These are phyloP conservation scores for Coccyzus lansbergi DNA, from an alignment of 2,797 vertebrate species.

Conservation along the genomic window DNA sequence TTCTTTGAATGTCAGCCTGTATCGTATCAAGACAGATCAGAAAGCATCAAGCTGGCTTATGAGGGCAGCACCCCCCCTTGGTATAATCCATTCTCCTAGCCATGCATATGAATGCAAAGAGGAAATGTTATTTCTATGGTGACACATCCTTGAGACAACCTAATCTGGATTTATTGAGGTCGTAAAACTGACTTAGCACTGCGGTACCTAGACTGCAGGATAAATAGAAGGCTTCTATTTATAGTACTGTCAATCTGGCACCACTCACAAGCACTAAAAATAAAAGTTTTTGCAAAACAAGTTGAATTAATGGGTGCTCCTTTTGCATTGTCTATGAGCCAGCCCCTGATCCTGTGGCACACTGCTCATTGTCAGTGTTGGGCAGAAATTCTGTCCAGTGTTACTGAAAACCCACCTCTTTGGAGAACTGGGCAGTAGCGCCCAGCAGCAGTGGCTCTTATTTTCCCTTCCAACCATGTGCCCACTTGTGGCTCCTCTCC, in stretches of 20 bases:
- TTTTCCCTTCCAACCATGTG: rapidly evolving
- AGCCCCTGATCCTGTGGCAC: background rate
- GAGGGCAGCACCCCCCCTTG: background rate
- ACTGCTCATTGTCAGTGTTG: rapidly evolving
- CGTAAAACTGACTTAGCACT: constrained; percentile 14
- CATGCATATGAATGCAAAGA: background rate
- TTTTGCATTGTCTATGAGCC: background rate
- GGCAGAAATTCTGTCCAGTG: background rate
- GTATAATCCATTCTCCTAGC: background rate
- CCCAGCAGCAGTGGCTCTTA: rapidly evolving
- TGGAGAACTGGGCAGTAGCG: rapidly evolving
- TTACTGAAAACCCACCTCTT: background rate
- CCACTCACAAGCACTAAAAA: background rate
- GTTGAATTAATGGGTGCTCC: background rate
- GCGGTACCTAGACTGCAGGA: background rate
- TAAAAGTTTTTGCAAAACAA: background rate
- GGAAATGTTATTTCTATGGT: background rate
- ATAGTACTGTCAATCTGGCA: constrained; percentile 52
- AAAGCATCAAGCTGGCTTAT: background rate
- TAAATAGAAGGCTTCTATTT: constrained; percentile 61
- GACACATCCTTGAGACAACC: constrained; percentile 29
- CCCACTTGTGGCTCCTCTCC: background rate
- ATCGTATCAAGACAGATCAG: background rate
- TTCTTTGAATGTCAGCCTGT: background rate
- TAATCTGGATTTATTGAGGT: constrained; percentile 63